Evolutionary conservation across 2,113 vertebrate genomes (phyloP), one percentile per base, ranked within the genome.

Genomic region (Blennius ocellaris): DNA sequence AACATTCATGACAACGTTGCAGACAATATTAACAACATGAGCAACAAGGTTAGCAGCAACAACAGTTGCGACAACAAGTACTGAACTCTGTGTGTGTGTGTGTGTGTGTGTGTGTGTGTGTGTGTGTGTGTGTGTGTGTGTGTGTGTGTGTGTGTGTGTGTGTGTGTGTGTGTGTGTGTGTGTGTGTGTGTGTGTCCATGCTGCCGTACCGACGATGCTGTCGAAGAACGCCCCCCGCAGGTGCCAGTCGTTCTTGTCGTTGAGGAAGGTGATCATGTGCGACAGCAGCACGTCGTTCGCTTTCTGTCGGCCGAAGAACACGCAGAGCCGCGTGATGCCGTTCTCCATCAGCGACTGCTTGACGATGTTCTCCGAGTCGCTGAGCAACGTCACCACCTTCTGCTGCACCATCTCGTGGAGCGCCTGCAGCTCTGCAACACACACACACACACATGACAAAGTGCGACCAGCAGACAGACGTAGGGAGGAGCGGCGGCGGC

Each of bases 331-430:
- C 1, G 98, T 99, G 91, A 99, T 99, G 83, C 98, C 98, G 62
- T 96, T 99, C 90, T 99, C 98, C 97, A 99, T 97, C 84, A 99
- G 90, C 0, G 97, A 98, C 82, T 98, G 98, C 64, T 99, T 99
- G 66, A 99, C 98, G 0, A 99, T 98, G 86, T 99, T 99, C 92
- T 99, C 98, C 0, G 96, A 95, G 90, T 99, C 98, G 50, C 97
- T 98, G 21, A 99, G 93, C 88, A 99, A 92, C 54, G 98, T 99
- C 82, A 99, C 98, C 84, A 99, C 98, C 89, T 99, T 99, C 94
- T 99, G 98, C 90, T 99, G 98, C 51, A 99, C 96, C 98, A 99
- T 99, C 93, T 99, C 97, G 36, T 98, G 98, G 73, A 99, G 94
- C 62, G 97, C 98, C 88, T 99, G 98, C 69, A 99, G 86, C 90